Conservation (phyloP, 2,888 invertebrate species). For the Neoascia interrupta region DNA sequence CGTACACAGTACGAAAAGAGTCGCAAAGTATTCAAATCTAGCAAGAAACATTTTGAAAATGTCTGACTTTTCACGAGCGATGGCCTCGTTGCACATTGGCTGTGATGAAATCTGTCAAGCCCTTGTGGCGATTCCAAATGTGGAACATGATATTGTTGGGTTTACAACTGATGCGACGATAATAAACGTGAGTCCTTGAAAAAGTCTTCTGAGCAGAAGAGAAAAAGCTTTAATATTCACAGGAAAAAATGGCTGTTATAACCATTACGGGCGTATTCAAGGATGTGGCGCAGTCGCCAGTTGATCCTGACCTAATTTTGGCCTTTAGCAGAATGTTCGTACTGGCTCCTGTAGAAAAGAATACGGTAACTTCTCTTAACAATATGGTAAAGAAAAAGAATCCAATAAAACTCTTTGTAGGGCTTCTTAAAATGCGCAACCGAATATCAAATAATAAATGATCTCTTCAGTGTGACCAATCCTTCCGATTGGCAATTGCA, state of each 20-base stretch:
- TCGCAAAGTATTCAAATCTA: slow-evolving; percentile 73
- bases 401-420: slow-evolving; percentile 62
- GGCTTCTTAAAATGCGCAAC: slow-evolving; percentile 72
- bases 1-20: slow-evolving; percentile 72
- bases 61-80: slow-evolving; percentile 69
- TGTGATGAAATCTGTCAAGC: slow-evolving; percentile 72
- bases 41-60: slow-evolving; percentile 73
- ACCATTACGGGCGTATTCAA: slow-evolving; percentile 70
- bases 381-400: no score
- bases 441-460: slow-evolving; percentile 74
- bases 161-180: slow-evolving; percentile 71
- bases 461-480: slow-evolving; percentile 73
- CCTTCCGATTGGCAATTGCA: slow-evolving; percentile 72
- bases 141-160: slow-evolving; percentile 74
- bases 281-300: slow-evolving; percentile 70
- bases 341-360: slow-evolving; percentile 64
- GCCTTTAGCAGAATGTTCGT: slow-evolving; percentile 72
- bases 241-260: slow-evolving; percentile 71
- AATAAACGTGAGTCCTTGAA: slow-evolving; percentile 70
- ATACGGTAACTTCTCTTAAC: slow-evolving; percentile 64
- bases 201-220: no score
- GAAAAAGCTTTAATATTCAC: no score
- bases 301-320: slow-evolving; percentile 71
- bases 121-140: slow-evolving; percentile 73
- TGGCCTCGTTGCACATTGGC: slow-evolving; percentile 72